phyloP scores from a whole-genome alignment of 2,797 vertebrate species.

The Sebastes flavidus region DNA sequence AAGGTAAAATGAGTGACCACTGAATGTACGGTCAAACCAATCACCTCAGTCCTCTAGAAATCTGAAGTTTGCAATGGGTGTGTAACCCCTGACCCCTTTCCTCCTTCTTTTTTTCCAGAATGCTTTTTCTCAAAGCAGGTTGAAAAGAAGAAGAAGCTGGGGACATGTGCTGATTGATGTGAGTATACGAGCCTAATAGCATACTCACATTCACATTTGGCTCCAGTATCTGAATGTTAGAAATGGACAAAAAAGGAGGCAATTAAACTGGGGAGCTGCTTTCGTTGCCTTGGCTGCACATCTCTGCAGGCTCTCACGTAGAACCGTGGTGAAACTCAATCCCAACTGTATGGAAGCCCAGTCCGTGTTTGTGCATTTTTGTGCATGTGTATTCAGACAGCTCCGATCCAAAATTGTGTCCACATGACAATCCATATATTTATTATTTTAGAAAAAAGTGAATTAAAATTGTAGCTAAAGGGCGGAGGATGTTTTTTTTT shows the following conservation, averaged over 20 bases:
- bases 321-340: slow-evolving; percentile 29
- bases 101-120: not conserved
- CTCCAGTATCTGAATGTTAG: not conserved
- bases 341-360: slow-evolving; percentile 3
- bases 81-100: not conserved
- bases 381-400: slow-evolving; percentile 34
- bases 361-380: slow-evolving; percentile 20
- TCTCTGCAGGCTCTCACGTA: slow-evolving; percentile 18
- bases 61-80: not conserved
- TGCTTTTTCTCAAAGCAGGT: not conserved
- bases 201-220: not conserved
- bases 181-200: not conserved
- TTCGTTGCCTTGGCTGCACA: slow-evolving; percentile 10
- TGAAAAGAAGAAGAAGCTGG: not conserved
- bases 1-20: not conserved
- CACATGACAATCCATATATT: not conserved
- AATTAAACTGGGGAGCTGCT: not conserved
- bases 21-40: not conserved
- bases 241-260: slow-evolving; percentile 9
- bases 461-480: not conserved
- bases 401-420: slow-evolving; percentile 23
- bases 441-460: not conserved
- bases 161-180: not conserved
- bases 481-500: not conserved
- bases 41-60: not conserved